Conservation (phyloP, 2,797 vertebrate species). For the Spea hammondii region DNA sequence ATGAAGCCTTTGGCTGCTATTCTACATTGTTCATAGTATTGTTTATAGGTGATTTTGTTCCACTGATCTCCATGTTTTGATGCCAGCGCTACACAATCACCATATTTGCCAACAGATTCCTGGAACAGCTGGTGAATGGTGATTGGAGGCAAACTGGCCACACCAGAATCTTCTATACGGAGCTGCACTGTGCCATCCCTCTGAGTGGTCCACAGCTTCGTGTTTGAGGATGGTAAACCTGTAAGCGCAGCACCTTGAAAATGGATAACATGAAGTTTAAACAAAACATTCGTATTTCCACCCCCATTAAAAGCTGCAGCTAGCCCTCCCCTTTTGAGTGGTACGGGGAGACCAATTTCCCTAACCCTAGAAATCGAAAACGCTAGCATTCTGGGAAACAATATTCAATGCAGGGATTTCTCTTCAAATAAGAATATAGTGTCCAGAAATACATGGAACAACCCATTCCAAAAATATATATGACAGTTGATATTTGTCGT, state of each 20-base stretch:
- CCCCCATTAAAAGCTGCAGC: too few relatives aligned
- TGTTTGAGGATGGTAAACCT: background rate
- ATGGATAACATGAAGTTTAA: background rate
- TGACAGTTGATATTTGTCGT: too few relatives aligned
- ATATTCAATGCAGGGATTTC: too few relatives aligned
- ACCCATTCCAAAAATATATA: too few relatives aligned
- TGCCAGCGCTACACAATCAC: conserved; percentile 70
- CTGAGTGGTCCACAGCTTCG: conserved; percentile 71
- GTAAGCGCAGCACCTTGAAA: background rate
- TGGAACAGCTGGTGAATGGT: conserved; percentile 78
- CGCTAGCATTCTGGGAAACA: too few relatives aligned
- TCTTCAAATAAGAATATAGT: too few relatives aligned
- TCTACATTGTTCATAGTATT: conserved; percentile 81
- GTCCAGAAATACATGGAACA: too few relatives aligned
- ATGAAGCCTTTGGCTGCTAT: conserved; percentile 84
- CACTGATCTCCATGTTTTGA: conserved; percentile 76
- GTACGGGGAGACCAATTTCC: too few relatives aligned
- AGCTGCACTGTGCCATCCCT: conserved; percentile 75
- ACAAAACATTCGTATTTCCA: too few relatives aligned
- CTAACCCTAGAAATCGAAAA: too few relatives aligned
- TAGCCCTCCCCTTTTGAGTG: too few relatives aligned
- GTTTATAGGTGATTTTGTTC: conserved; percentile 71
- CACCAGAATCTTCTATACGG: conserved; percentile 72
- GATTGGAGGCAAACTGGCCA: conserved; percentile 70
- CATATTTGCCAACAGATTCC: conserved; percentile 67